Evolutionary conservation across 1,140 invertebrate species (phyloP), one percentile per base, ranked within the genome.

Genomic region (Achatina immaculata): DNA sequence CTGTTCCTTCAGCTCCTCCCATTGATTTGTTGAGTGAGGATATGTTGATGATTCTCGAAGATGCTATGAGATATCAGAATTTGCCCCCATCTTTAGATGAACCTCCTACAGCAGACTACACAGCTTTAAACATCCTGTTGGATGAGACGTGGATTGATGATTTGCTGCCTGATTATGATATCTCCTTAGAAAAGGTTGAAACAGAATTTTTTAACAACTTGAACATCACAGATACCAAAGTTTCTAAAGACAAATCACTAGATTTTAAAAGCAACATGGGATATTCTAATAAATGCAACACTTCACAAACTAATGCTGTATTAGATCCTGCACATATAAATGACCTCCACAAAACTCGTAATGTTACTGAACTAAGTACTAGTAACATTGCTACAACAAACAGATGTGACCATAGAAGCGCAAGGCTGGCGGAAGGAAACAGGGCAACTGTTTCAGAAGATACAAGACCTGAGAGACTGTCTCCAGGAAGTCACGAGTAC

Each of bases 121-220:
- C 65, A 1, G 36, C 11, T 40, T 14, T 68, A 16, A 40, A 7
- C 2, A 68, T 68, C n/a, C 2, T 40, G 3, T 36, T 45, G n/a
- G 73, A 75, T 55, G 48, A 34, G 6, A 31, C 48, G 1, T 75
- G 73, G 73, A 28, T 58, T 4, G 73, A 75, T 38, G 73, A 75
- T 36, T 34, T 75, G 34, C 24, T 14, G 48, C 73, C 73, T 9
- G 73, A 75, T 34, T 75, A 75, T 45, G 73, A 75, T 34, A 55
- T 31, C 19, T 4, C 73, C 7, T 19, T n/a, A 7, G 73, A 75
- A 7, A 40, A 48, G 3, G 21, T 16, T 1, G 31, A 28, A n/a
- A 45, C 45, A 3, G 45, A 36, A 1, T 28, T 11, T 28, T 7
- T 55, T 14, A 75, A 55, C 43, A 75, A 75, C 28, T 45, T 55